These are phyloP conservation scores for Lobophora halterata DNA, from an alignment of 2,888 invertebrate genomes.

Conservation along the genomic window DNA sequence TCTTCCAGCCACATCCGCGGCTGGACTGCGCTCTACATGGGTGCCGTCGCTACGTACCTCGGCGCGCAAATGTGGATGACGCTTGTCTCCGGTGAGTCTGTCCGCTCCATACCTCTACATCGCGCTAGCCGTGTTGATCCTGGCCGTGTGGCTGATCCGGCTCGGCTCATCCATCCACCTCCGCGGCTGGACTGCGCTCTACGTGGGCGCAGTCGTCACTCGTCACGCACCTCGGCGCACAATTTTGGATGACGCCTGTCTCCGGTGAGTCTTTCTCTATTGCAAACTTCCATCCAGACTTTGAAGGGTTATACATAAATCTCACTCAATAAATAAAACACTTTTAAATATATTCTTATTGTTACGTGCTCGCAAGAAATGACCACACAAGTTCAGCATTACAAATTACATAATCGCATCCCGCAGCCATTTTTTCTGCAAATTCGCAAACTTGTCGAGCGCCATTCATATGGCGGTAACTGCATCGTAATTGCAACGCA, in stretches of 20 bases:
- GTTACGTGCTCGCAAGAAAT: conserved; percentile 1
- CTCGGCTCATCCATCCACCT: conserved; percentile 49
- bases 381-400: conserved; percentile 12
- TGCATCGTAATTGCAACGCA: conserved; percentile 27
- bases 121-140: conserved; percentile 82
- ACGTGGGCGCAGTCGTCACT: conserved; percentile 90
- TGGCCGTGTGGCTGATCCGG: conserved; percentile 61
- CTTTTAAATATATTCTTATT: not conserved
- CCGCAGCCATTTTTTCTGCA: conserved; percentile 9
- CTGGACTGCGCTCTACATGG: conserved; percentile 86
- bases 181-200: conserved; percentile 82
- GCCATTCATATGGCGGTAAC: conserved; percentile 14
- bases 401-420: conserved; percentile 15
- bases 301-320: too few species aligned
- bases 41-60: conserved; percentile 89
- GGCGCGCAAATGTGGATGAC: conserved; percentile 97
- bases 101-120: too few species aligned
- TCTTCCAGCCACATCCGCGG: conserved; percentile 50
- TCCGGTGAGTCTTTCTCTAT: conserved; percentile 82
- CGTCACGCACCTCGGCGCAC: conserved; percentile 91
- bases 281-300: not conserved
- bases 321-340: too few species aligned
- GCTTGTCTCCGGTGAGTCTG: conserved; percentile 88
- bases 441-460: conserved; percentile 17
- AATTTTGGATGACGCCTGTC: conserved; percentile 96